Conservation (phyloP, 2,888 invertebrate species). For the Piscicola geometra region DNA sequence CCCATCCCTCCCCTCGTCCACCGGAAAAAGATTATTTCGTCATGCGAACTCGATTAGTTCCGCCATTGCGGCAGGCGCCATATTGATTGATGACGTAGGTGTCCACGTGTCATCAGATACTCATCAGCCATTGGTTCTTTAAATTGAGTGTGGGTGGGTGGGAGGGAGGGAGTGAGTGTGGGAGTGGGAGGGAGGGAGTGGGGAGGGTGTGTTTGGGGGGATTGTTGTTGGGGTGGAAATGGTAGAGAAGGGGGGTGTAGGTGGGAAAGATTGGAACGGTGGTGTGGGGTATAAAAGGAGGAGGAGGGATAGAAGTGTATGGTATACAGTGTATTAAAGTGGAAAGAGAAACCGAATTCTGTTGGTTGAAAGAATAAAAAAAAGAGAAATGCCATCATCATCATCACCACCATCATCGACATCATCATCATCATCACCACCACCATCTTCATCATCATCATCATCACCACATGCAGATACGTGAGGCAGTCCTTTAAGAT, state of each 20-base stretch:
- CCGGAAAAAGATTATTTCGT: conserved; percentile 34
- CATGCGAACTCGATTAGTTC: conserved; percentile 32
- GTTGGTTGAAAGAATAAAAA: neutral
- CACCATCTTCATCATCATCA: no score
- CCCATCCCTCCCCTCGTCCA: neutral
- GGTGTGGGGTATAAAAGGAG: neutral
- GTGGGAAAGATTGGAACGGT: neutral
- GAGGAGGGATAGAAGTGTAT: no score
- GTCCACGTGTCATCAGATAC: conserved; percentile 26
- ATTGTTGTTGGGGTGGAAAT: neutral
- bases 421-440: neutral
- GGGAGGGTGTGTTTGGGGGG: no score
- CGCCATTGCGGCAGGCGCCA: conserved; percentile 29
- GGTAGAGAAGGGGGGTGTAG: neutral
- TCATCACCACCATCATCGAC: conserved; percentile 17
- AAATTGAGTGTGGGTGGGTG: conserved; percentile 20
- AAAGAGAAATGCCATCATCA: neutral
- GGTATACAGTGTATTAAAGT: no score
- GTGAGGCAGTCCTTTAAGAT: no score
- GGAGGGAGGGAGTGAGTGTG: conserved; percentile 1
- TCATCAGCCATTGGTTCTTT: conserved; percentile 25
- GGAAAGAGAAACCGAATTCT: no score
- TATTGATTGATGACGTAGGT: conserved; percentile 32
- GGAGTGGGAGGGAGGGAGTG: neutral
- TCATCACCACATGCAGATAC: no score